phyloP scores from a whole-genome alignment of 2,113 vertebrate species.

The Ptilorrhoa leucosticta region DNA sequence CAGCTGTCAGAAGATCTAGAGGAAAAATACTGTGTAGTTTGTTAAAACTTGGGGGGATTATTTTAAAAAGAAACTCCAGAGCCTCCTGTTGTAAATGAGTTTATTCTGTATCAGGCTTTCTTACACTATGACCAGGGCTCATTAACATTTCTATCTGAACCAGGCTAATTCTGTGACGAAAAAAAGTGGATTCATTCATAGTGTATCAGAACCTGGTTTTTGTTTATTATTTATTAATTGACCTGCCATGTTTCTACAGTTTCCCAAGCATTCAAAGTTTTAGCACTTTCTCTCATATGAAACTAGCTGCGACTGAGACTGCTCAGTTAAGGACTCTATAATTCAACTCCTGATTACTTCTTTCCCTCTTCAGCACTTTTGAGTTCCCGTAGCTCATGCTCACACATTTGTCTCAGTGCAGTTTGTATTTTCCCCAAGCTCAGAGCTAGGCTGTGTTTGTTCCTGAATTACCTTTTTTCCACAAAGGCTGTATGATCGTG shows the following conservation, averaged over 20 bases:
- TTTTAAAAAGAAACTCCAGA: neutral
- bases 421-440: neutral
- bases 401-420: neutral
- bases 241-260: neutral
- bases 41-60: neutral
- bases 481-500: neutral
- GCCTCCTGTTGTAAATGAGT: neutral
- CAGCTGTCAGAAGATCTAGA: neutral
- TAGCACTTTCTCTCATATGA: neutral
- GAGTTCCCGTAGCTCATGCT: neutral
- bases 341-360: neutral
- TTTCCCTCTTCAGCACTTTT: neutral
- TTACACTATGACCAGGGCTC: neutral
- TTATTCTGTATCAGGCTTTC: neutral
- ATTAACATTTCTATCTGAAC: neutral
- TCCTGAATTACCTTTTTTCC: neutral
- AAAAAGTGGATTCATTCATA: neutral
- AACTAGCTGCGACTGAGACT: neutral
- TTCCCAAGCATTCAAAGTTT: neutral
- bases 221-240: neutral
- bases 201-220: neutral
- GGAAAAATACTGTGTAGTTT: neutral
- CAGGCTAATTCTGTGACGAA: neutral
- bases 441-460: neutral
- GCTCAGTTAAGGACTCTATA: neutral